Evolutionary conservation across 2,888 invertebrate species (phyloP).

Genomic region (Apamea epomidion): DNA sequence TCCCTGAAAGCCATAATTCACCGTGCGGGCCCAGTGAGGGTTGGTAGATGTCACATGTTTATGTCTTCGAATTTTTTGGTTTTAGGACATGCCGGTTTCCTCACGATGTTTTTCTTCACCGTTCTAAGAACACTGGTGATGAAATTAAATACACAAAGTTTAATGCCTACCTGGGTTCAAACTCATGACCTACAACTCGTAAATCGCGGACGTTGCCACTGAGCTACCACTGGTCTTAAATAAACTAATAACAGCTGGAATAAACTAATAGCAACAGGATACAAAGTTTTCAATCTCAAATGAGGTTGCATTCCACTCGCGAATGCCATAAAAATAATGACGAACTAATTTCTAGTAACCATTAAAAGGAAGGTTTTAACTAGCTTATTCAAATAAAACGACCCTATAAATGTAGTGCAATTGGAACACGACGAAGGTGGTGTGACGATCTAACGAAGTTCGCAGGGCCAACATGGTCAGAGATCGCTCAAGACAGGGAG

Average conservation of each 20-base stretch:
- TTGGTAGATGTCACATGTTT: neutral
- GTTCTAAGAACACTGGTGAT: neutral
- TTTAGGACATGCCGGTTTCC: neutral
- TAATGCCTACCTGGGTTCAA: neutral
- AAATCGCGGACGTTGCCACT: neutral
- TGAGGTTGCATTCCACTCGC: neutral
- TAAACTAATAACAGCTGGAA: neutral
- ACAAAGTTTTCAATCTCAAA: neutral
- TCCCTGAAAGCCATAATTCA: neutral
- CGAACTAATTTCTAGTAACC: neutral
- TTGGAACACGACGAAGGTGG: too few species aligned
- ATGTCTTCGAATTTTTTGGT: neutral
- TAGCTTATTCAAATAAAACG: neutral
- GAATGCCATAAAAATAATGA: neutral
- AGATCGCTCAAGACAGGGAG: too few species aligned
- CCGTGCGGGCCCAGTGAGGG: neutral
- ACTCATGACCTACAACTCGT: neutral
- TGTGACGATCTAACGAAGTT: too few species aligned
- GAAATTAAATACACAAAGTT: neutral
- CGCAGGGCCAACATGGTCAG: too few species aligned
- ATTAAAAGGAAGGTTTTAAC: too few species aligned
- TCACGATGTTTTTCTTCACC: neutral
- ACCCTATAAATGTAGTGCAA: neutral
- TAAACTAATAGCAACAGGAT: too few species aligned
- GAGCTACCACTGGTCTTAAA: neutral